These are phyloP conservation scores for Ophioninae sp. DNA, from an alignment of 2,888 invertebrate species.

Conservation along the genomic window DNA sequence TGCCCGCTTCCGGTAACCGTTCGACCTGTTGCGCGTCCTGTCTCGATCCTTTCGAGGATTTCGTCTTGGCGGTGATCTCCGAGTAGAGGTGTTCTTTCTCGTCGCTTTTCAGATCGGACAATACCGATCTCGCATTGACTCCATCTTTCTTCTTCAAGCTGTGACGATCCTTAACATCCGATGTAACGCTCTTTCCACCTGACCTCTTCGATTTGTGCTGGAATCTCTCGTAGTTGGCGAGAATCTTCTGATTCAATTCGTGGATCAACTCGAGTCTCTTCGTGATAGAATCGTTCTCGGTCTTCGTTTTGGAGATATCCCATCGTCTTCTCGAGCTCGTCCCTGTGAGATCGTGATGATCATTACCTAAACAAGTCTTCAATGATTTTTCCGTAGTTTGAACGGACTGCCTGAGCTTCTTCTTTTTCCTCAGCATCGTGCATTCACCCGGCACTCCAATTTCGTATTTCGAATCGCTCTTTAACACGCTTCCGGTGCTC, in stretches of 20 bases:
- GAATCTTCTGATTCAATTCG: constrained; percentile 78
- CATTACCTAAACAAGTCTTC: constrained; percentile 45
- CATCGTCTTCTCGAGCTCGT: constrained; percentile 68
- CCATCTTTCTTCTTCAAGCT: constrained; percentile 31
- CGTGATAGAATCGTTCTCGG: constrained; percentile 76
- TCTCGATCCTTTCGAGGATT: constrained; percentile 14
- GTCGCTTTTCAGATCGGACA: constrained; percentile 56
- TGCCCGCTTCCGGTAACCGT: not conserved
- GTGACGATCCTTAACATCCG: constrained; percentile 8
- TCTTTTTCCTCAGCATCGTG: constrained; percentile 66
- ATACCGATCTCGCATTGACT: constrained; percentile 34
- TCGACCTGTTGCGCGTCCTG: not conserved
- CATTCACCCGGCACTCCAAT: constrained; percentile 70
- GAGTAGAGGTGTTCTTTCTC: constrained; percentile 66
- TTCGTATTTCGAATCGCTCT: constrained; percentile 74
- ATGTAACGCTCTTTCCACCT: constrained; percentile 31
- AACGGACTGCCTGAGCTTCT: constrained; percentile 34
- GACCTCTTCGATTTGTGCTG: constrained; percentile 73
- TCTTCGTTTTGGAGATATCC: constrained; percentile 70
- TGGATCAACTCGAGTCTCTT: constrained; percentile 77
- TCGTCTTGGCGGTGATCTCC: constrained; percentile 62
- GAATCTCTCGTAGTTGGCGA: constrained; percentile 76
- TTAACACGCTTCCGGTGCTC: constrained; percentile 68
- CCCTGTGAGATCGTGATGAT: constrained; percentile 61
- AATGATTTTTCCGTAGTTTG: constrained; percentile 26